phyloP scores from a whole-genome alignment of 2,113 vertebrate species.

The Cichladusa arquata region DNA sequence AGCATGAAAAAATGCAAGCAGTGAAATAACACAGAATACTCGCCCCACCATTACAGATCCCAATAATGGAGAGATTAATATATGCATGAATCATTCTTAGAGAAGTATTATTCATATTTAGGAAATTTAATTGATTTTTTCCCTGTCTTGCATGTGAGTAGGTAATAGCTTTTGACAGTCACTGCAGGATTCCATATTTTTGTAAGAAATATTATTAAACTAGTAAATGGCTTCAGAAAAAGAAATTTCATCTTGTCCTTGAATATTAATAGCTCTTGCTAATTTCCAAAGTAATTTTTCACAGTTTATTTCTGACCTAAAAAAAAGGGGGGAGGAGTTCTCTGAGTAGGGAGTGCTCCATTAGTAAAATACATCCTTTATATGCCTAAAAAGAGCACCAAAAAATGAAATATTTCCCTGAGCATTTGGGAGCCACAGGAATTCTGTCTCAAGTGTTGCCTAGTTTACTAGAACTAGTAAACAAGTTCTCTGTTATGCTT shows the following conservation, averaged over 20 bases:
- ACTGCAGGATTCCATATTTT: neutral
- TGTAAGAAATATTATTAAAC: neutral
- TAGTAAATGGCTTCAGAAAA: neutral
- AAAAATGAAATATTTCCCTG: neutral
- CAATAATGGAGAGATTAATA: neutral
- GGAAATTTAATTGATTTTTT: neutral
- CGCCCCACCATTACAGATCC: neutral
- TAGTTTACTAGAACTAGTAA: neutral
- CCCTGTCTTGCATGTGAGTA: neutral
- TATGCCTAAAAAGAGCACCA: neutral
- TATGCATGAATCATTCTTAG: neutral
- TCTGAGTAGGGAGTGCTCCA: neutral
- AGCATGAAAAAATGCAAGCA: neutral
- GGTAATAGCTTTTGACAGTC: neutral
- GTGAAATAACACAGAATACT: neutral
- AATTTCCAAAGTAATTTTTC: neutral
- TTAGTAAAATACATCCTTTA: neutral
- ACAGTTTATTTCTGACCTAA: neutral
- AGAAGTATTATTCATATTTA: neutral
- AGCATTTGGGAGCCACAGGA: neutral
- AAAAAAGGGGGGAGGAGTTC: rapidly evolving
- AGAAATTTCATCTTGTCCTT: neutral
- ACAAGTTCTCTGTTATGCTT: neutral
- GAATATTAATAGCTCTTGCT: neutral
- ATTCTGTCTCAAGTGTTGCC: neutral